Conservation (phyloP, 2,113 vertebrate genomes). For the Eulemur rufifrons region DNA sequence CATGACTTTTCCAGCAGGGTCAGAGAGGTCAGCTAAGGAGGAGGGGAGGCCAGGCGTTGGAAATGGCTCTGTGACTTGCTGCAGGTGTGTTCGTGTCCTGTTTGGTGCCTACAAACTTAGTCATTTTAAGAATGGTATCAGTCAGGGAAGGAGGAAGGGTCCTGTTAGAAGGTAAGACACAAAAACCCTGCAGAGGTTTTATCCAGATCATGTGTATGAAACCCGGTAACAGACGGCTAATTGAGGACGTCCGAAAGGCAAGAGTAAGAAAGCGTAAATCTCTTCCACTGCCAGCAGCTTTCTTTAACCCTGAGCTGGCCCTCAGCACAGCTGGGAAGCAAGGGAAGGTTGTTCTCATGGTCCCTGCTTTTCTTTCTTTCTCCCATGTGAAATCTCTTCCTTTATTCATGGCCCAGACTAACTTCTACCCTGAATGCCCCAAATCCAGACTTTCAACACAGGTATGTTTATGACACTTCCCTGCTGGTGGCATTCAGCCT, state of each 20-base stretch:
- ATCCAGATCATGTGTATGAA: background rate
- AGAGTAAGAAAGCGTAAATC: background rate
- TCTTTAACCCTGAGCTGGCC: background rate
- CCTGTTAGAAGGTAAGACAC: background rate
- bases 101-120: background rate
- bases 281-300: background rate
- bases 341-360: background rate
- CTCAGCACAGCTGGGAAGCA: background rate
- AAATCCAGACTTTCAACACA: background rate
- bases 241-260: background rate
- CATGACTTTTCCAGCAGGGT: background rate
- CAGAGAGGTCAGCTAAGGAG: background rate
- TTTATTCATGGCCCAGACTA: background rate
- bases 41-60: background rate
- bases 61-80: background rate
- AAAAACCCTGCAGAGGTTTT: background rate
- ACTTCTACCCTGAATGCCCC: background rate
- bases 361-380: background rate
- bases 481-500: no score
- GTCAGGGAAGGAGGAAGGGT: background rate
- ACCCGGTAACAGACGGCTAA: background rate
- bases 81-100: background rate
- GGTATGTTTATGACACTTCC: background rate
- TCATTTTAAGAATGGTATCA: conserved; percentile 7
- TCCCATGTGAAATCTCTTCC: background rate